Percentiles rank a stretch among this genome's conserved stretches.
Evolutionary conservation across 1,140 invertebrate species (phyloP).

Genomic region (Antheraea mylitta): DNA sequence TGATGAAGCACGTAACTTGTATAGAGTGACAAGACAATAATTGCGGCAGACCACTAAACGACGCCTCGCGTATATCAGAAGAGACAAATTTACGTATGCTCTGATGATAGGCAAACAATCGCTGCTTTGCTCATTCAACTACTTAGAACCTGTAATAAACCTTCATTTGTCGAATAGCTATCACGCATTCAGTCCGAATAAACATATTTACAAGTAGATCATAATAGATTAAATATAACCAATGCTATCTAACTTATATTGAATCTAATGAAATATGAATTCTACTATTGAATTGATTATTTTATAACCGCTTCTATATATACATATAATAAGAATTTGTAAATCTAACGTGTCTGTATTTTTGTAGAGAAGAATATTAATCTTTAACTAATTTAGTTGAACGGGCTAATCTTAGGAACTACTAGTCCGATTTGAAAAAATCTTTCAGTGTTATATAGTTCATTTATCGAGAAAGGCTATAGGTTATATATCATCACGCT

Average conservation of each 20-base stretch:
- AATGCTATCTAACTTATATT: not conserved
- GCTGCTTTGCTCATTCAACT: slow-evolving; percentile 36
- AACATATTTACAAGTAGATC: not conserved
- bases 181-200: slow-evolving; percentile 4
- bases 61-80: slow-evolving; percentile 41
- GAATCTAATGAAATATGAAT: no score
- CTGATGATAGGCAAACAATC: slow-evolving; percentile 52
- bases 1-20: slow-evolving; percentile 55
- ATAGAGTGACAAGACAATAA: slow-evolving; percentile 66
- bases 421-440: no score
- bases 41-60: slow-evolving; percentile 42
- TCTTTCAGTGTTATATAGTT: no score
- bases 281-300: no score
- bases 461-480: no score
- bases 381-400: no score
- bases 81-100: slow-evolving; percentile 58
- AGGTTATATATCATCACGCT: no score
- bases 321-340: no score
- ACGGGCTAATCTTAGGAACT: no score
- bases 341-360: no score
- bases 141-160: slow-evolving; percentile 37
- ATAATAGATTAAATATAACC: not conserved
- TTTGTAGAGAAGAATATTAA: no score
- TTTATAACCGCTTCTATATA: no score
- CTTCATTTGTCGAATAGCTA: slow-evolving; percentile 38